Conservation (phyloP, 2,113 vertebrate species). For the Rattus norvegicus region GRCr8 NC_086034.1:30890501-30891000, state of each 20-base stretch:
- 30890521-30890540: constrained; percentile 45
- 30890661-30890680: constrained; percentile 80
- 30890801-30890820: constrained; percentile 51
- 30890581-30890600: constrained; percentile 80
- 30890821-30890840: constrained; percentile 73
- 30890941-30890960: neutral
- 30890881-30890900: constrained; percentile 67
- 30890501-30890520: constrained; percentile 63
- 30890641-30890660: constrained; percentile 77
- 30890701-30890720: constrained; percentile 70
- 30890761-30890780: constrained; percentile 43
- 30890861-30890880: constrained; percentile 63
- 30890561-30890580: constrained; percentile 62
- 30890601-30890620: constrained; percentile 58
- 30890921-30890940: neutral
- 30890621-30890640: constrained; percentile 78
- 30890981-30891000: constrained; percentile 51
- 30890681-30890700: constrained; percentile 72
- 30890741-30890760: constrained; percentile 72
- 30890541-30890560: constrained; percentile 61
- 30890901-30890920: constrained; percentile 52
- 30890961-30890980: constrained; percentile 32
- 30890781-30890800: constrained; percentile 74
- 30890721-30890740: constrained; percentile 55
- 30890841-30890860: constrained; percentile 25